phyloP scores from a whole-genome alignment of 2,888 invertebrate species.

The Cancer borealis region DNA sequence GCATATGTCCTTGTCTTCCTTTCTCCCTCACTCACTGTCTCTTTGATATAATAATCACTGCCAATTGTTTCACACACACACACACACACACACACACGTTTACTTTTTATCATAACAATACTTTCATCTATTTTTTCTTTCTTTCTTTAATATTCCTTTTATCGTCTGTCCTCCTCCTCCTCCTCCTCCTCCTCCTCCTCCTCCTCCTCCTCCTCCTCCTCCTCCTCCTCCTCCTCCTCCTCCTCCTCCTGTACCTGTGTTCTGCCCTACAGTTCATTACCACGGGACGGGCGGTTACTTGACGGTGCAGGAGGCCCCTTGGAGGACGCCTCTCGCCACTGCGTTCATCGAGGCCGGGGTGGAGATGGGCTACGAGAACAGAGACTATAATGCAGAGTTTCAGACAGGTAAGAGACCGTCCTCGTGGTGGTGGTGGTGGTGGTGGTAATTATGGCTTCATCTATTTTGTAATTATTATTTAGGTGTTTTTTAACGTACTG shows the following conservation, averaged over 20 bases:
- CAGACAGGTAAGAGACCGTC: conserved; percentile 84
- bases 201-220: not conserved
- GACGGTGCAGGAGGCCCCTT: conserved; percentile 92
- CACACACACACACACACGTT: not conserved
- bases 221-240: not conserved
- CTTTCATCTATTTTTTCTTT: too few relatives aligned
- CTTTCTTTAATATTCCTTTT: not conserved
- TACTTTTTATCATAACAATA: too few relatives aligned
- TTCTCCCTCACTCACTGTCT: too few relatives aligned
- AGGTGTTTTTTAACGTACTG: not conserved
- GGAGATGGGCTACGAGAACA: conserved; percentile 91
- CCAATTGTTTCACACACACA: too few relatives aligned
- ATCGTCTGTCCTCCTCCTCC: not conserved
- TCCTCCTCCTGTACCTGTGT: not conserved
- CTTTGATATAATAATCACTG: too few relatives aligned
- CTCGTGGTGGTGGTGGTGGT: not conserved
- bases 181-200: not conserved
- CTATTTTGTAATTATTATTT: not conserved
- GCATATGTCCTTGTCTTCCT: too few relatives aligned
- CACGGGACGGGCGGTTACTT: conserved; percentile 85
- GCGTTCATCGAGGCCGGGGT: conserved; percentile 91
- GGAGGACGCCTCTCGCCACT: conserved; percentile 89
- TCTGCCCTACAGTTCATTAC: conserved; percentile 64
- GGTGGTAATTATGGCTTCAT: not conserved
- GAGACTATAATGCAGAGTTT: conserved; percentile 92